Evolutionary conservation across 2,888 invertebrate species (phyloP), one percentile per base, ranked within the genome.

Genomic region (Gandaritis pyraliata): DNA sequence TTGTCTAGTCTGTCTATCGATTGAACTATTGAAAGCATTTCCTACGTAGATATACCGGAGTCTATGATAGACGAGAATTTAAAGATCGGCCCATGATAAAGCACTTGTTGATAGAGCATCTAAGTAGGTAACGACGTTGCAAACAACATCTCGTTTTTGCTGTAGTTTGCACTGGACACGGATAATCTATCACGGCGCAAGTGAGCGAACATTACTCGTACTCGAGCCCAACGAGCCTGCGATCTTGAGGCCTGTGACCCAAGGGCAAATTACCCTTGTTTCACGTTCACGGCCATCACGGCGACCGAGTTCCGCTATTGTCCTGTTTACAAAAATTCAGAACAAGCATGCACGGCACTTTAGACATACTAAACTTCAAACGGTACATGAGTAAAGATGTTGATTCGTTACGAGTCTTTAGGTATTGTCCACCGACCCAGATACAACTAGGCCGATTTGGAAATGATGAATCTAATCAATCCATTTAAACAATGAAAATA

Each of bases 181-280:
- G 75, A 72, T 76, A 78, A 86, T 88, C 83, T 76, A 85, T 87
- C 86, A 83, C 71, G 67, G 69, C 68, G 71, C 72, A 74, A 77
- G 73, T 77, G 76, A 72, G 67, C 67, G 72, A 75, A 69, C 75
- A 74, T 75, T 76, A 76, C 64, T 75, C n/a, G n/a, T 76, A 76
- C 64, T 63, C 58, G 66, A 66, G 64, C 64, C 61, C 65, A 70
- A 66, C 74, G 61, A 53, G 62, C 59, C 65, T 64, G 62, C 76
- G 75, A 75, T 75, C 75, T 76, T 74, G 73, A 71, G 72, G 70
- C 72, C 76, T 76, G 62, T 47, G 29, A 53, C 36, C 62, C 38
- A 13, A 50, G 59, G 66, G 62, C 66, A 61, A 62, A 66, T 69
- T 65, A 67, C 64, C 64, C 64, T 53, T 64, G 36, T 64, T 56